Conservation (phyloP, 2,888 invertebrate genomes). For the Steinernema carpocapsae region DNA sequence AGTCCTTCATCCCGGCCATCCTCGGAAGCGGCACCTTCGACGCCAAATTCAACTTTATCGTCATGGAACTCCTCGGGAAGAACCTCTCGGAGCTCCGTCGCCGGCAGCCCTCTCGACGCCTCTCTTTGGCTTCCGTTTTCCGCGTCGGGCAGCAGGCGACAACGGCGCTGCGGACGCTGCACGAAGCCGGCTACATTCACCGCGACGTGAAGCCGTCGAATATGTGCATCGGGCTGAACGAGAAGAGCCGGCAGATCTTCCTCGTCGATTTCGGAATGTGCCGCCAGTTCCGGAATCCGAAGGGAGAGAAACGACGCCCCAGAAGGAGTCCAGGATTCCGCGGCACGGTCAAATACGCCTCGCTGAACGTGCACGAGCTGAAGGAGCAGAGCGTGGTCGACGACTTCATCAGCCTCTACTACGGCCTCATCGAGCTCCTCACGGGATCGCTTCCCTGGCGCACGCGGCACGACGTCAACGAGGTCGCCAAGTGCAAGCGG, state of each 20-base stretch:
- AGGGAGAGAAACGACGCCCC: conserved; percentile 53
- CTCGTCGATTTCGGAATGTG: conserved; percentile 64
- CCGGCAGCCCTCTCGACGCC: conserved; percentile 41
- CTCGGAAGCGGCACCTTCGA: conserved; percentile 55
- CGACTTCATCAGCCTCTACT: conserved; percentile 13
- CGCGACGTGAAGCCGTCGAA: conserved; percentile 64
- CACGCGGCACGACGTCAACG: background rate
- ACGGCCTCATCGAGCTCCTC: background rate
- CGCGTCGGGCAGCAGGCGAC: conserved; percentile 56
- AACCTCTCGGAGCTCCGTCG: conserved; percentile 61
- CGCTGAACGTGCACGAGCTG: background rate
- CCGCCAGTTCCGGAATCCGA: conserved; percentile 44
- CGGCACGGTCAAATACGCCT: conserved; percentile 52
- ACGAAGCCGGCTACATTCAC: conserved; percentile 60
- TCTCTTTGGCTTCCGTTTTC: conserved; percentile 46
- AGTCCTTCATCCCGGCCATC: background rate
- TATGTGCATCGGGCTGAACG: conserved; percentile 53
- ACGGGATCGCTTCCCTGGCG: conserved; percentile 4
- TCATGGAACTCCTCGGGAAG: conserved; percentile 64
- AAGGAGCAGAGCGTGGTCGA: background rate
- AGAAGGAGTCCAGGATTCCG: conserved; percentile 63
- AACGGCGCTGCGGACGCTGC: conserved; percentile 55
- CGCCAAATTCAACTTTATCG: conserved; percentile 54
- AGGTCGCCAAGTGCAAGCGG: background rate
- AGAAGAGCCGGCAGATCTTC: conserved; percentile 49